phyloP scores from a whole-genome alignment of 1,140 invertebrate genomes.

The Rhagoletis zephyria region DNA sequence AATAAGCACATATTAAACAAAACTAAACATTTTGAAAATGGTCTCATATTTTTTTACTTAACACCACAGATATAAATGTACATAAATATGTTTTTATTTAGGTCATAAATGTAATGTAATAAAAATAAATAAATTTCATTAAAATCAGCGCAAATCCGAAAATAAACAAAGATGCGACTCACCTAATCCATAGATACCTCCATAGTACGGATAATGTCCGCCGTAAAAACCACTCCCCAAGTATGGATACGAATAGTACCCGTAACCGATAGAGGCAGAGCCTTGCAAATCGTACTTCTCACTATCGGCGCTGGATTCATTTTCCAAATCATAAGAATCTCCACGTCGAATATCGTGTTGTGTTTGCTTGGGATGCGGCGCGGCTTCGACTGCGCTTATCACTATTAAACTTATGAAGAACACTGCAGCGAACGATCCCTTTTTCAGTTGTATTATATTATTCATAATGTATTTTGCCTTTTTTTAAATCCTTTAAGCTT shows the following conservation, averaged over 20 bases:
- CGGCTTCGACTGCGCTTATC: conserved; percentile 55
- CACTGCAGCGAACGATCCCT: background rate
- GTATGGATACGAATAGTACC: conserved; percentile 69
- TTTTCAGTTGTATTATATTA: background rate
- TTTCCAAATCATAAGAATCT: conserved; percentile 58
- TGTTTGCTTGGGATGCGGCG: conserved; percentile 60
- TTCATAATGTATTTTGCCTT: background rate
- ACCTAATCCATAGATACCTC: conserved; percentile 56
- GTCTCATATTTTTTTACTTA: too few relatives aligned
- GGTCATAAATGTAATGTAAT: too few relatives aligned
- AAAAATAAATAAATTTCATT: too few relatives aligned
- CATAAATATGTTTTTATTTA: too few relatives aligned
- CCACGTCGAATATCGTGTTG: conserved; percentile 56
- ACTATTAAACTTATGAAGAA: background rate
- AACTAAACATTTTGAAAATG: too few relatives aligned
- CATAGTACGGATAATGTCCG: conserved; percentile 62
- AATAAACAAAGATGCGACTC: background rate
- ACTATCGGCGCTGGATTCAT: conserved; percentile 60
- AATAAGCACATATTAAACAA: too few relatives aligned
- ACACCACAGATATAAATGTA: too few relatives aligned
- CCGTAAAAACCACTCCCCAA: conserved; percentile 61
- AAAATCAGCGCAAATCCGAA: too few relatives aligned
- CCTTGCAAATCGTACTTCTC: conserved; percentile 68
- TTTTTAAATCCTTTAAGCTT: background rate
- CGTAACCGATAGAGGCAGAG: conserved; percentile 66